Conservation (phyloP, 2,888 invertebrate genomes). For the Nineta flava region DNA sequence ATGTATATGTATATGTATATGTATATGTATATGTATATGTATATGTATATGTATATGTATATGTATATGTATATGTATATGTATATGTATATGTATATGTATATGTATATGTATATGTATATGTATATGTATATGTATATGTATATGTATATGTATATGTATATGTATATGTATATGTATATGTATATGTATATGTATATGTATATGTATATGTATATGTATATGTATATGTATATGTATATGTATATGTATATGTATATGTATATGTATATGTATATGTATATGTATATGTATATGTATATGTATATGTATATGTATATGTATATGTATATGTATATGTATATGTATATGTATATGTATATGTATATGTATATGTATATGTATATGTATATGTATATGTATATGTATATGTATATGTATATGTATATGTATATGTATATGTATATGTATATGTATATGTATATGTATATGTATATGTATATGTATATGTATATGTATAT, state of each 20-base stretch:
- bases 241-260: neutral
- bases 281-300: conserved; percentile 3
- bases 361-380: too few relatives aligned
- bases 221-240: neutral
- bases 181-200: neutral
- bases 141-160: neutral
- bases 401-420: conserved; percentile 1
- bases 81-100: neutral
- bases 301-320: conserved; percentile 6
- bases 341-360: conserved; percentile 6
- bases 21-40: neutral
- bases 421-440: neutral
- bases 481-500: conserved; percentile 1
- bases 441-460: conserved; percentile 2
- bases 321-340: conserved; percentile 3
- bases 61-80: neutral
- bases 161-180: neutral
- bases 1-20: neutral
- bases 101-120: neutral
- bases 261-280: neutral
- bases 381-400: neutral
- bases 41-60: neutral
- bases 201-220: neutral
- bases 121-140: neutral
- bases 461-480: conserved; percentile 5